Evolutionary conservation across 2,888 invertebrate species (phyloP).

Genomic region (Phytoseiulus persimilis): DNA sequence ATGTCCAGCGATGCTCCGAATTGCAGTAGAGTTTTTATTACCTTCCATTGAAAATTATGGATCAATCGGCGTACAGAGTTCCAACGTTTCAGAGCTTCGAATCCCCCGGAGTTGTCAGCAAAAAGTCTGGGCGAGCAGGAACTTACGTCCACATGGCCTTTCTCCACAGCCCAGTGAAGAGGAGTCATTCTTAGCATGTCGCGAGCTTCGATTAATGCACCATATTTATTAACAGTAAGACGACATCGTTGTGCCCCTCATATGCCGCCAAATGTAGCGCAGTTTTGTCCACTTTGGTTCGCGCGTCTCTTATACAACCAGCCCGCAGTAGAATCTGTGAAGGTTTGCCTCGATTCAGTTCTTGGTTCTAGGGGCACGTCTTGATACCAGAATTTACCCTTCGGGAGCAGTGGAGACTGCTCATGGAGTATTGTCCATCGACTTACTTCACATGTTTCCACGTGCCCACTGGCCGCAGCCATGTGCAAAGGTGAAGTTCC

Average conservation of each 20-base stretch:
- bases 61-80: too few relatives aligned
- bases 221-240: conserved; percentile 61
- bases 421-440: too few relatives aligned
- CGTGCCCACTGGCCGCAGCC: conserved; percentile 71
- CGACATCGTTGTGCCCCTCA: conserved; percentile 69
- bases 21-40: conserved; percentile 13
- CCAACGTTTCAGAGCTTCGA: not conserved
- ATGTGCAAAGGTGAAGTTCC: conserved; percentile 82
- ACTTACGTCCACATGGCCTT: conserved; percentile 60
- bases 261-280: conserved; percentile 79
- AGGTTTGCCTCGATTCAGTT: not conserved
- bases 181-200: conserved; percentile 83
- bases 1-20: conserved; percentile 12
- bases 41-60: not conserved
- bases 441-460: conserved; percentile 55
- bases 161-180: conserved; percentile 85
- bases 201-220: conserved; percentile 64
- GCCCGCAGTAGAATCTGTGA: conserved; percentile 72
- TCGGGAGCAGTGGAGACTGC: too few relatives aligned
- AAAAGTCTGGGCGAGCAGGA: too few relatives aligned
- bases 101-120: too few relatives aligned
- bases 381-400: too few relatives aligned
- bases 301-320: conserved; percentile 75
- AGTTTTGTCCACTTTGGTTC: conserved; percentile 84
- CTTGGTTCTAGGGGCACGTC: too few relatives aligned